phyloP scores from a whole-genome alignment of 2,113 vertebrate species.

The Upupa epops region DNA sequence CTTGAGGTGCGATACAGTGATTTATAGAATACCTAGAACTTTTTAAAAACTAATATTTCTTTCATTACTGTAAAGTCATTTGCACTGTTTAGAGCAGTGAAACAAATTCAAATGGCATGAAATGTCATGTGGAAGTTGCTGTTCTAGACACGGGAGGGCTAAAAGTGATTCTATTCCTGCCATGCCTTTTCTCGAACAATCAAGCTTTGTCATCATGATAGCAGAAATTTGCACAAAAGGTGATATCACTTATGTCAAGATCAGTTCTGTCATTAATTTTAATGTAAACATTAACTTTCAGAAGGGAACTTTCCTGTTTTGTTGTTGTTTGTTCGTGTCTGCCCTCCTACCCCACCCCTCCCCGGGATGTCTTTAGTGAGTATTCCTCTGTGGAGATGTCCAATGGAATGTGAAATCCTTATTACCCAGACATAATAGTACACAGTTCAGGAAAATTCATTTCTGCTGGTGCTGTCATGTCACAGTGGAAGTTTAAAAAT shows the following conservation, averaged over 20 bases:
- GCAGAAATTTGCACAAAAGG: background rate
- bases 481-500: slow-evolving; percentile 26
- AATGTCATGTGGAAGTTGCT: background rate
- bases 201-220: background rate
- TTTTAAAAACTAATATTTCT: background rate
- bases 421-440: background rate
- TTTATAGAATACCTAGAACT: background rate
- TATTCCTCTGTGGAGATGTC: background rate
- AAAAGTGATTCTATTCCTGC: background rate
- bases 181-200: background rate
- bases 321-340: background rate
- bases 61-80: background rate
- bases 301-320: background rate
- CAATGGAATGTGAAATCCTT: background rate
- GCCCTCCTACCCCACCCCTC: rapidly evolving
- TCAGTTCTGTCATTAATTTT: background rate
- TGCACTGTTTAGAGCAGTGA: background rate
- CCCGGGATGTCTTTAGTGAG: background rate
- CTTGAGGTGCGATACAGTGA: background rate
- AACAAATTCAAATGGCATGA: background rate
- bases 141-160: background rate
- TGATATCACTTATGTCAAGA: background rate
- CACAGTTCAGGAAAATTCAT: background rate
- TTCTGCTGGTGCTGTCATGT: slow-evolving; percentile 33
- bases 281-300: background rate